Evolutionary conservation across 1,140 invertebrate genomes (phyloP).

Genomic region (Phocides pigmalion): DNA sequence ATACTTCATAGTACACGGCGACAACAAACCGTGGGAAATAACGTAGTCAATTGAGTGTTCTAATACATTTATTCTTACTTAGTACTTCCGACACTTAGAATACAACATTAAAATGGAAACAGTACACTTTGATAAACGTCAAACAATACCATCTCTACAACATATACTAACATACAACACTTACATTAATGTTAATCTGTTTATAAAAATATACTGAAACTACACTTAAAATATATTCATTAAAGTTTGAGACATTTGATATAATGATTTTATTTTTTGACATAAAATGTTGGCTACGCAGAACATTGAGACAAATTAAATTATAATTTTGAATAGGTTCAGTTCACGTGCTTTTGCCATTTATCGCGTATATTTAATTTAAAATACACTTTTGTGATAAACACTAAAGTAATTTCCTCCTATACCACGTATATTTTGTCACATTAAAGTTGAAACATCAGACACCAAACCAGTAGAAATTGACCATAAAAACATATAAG

Average conservation of each 20-base stretch:
- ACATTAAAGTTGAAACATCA: too few relatives aligned
- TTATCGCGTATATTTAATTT: too few relatives aligned
- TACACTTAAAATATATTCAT: background rate
- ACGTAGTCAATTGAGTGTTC: background rate
- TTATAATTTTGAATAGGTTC: too few relatives aligned
- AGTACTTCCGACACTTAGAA: slow-evolving; percentile 11
- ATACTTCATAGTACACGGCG: background rate
- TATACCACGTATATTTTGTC: too few relatives aligned
- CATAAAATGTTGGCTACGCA: too few relatives aligned
- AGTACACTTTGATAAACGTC: slow-evolving; percentile 5
- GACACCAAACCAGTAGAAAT: too few relatives aligned
- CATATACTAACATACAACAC: slow-evolving; percentile 15
- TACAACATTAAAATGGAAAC: slow-evolving; percentile 19
- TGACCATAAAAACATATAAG: too few relatives aligned
- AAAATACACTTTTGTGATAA: too few relatives aligned
- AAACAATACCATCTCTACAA: slow-evolving; percentile 12
- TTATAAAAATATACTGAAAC: slow-evolving; percentile 29
- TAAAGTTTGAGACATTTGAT: background rate
- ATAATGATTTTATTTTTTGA: too few relatives aligned
- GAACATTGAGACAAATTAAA: too few relatives aligned
- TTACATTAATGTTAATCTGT: slow-evolving; percentile 15
- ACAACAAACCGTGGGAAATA: background rate
- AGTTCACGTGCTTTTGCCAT: too few relatives aligned
- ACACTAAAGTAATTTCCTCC: too few relatives aligned
- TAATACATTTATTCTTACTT: slow-evolving; percentile 21